Evolutionary conservation across 1,140 invertebrate species (phyloP).

Genomic region (Bombus waltoni): DNA sequence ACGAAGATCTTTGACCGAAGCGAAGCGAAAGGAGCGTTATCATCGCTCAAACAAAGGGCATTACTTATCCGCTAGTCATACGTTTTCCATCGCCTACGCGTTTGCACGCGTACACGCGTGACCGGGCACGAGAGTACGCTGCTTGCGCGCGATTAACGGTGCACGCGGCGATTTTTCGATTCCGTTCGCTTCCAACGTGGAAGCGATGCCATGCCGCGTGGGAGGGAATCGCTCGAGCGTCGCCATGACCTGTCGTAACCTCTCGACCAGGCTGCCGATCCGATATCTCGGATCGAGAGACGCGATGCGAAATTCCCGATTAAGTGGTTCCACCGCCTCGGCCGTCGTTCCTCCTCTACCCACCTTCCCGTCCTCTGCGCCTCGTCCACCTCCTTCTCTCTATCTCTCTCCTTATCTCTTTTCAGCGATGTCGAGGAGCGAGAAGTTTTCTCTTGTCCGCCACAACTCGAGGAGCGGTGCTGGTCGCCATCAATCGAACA

Average conservation of each 20-base stretch:
- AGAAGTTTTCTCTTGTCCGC: slow-evolving; percentile 36
- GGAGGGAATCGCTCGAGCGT: slow-evolving; percentile 65
- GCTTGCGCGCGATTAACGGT: slow-evolving; percentile 66
- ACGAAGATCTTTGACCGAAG: too few species aligned
- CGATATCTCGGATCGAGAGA: slow-evolving; percentile 71
- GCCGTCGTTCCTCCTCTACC: not conserved
- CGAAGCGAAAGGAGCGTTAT: slow-evolving; percentile 17
- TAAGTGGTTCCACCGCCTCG: slow-evolving; percentile 63
- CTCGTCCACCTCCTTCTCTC: not conserved
- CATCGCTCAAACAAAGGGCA: slow-evolving; percentile 58
- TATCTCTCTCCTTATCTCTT: not conserved
- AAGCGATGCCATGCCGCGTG: slow-evolving; percentile 22
- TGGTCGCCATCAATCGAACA: slow-evolving; percentile 61
- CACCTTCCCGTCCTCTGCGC: not conserved
- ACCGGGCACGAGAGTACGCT: slow-evolving; percentile 29
- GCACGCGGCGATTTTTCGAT: slow-evolving; percentile 62
- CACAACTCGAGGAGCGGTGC: slow-evolving; percentile 22
- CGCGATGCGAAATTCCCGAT: slow-evolving; percentile 74
- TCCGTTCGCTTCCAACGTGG: slow-evolving; percentile 37
- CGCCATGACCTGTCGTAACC: slow-evolving; percentile 70
- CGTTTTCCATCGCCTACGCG: slow-evolving; percentile 61
- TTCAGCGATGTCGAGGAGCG: not conserved
- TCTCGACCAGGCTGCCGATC: slow-evolving; percentile 55
- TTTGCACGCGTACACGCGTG: slow-evolving; percentile 59
- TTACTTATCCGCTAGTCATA: slow-evolving; percentile 54